Conservation (phyloP, 2,888 invertebrate genomes). For the Thelaira solivaga region DNA sequence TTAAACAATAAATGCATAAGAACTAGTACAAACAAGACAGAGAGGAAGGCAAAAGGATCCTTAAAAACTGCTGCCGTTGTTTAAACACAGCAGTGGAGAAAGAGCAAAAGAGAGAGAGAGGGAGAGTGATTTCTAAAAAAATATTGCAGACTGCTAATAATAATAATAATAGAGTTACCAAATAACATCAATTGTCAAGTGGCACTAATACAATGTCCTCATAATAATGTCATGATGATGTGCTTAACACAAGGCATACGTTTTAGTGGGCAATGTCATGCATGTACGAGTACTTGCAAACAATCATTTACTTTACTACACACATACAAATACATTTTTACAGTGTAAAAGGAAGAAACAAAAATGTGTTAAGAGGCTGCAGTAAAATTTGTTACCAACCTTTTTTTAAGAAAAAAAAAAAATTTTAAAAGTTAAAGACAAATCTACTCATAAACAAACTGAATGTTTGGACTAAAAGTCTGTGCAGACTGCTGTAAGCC, state of each 20-base stretch:
- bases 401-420: background rate
- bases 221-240: constrained; percentile 34
- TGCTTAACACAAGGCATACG: constrained; percentile 30
- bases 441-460: background rate
- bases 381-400: too few species aligned
- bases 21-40: constrained; percentile 37
- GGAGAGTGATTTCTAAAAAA: background rate
- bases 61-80: constrained; percentile 29
- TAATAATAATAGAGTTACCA: constrained; percentile 43
- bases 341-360: background rate
- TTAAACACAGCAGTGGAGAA: background rate
- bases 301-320: background rate
- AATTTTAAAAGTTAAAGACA: background rate
- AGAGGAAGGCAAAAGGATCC: constrained; percentile 41
- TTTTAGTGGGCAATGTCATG: constrained; percentile 60
- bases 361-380: constrained; percentile 58
- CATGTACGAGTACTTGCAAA: constrained; percentile 41
- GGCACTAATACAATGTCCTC: constrained; percentile 51
- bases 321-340: background rate
- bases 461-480: too few species aligned
- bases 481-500: too few species aligned
- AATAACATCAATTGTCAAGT: constrained; percentile 55
- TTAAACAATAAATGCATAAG: constrained; percentile 47
- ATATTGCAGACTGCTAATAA: constrained; percentile 39
- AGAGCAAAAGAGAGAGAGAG: background rate